Evolutionary conservation across 1,140 invertebrate genomes (phyloP), one percentile per base, ranked within the genome.

Genomic region (Saccostrea cuccullata): DNA sequence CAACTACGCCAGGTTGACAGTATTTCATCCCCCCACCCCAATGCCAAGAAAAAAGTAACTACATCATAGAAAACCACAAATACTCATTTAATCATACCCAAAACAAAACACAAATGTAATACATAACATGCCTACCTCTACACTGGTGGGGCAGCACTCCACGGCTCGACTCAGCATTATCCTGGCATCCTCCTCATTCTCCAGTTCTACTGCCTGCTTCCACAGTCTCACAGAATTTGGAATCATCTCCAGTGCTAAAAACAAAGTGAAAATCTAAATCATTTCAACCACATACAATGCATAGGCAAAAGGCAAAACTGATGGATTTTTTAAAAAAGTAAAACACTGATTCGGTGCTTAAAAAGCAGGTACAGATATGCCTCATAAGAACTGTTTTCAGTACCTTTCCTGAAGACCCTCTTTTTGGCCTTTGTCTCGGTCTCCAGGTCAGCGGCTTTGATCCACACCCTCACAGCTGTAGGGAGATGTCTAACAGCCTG

Each of bases 141-240:
- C 94, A 92, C 95, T 95, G 15, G 94, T 95, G 20, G 95, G 94
- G 95, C 99, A 99, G 95, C 99, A 99, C 94, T 99, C 99, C 0
- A 99, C 99, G 30, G 99, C 99, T 91, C 99, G 96, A 88, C 98
- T 98, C 0, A 99, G 95, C 77, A 99, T 95, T 92, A 99, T 99
- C 55, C 98, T 95, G 0, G 99, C 99, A 95, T 99, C 99, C 95
- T 99, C 99, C 0, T 98, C 98, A 82, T 96, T 95, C 93, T 99
- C 99, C 5, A 99, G 95, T 94, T 99, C 99, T 0, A 99, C 98
- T 0, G 99, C 98, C 0, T 98, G 98, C 95, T 99, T 99, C 99
- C 99, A 99, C 0, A 99, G 95, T 88, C 98, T 96, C 0, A 99
- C 99, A 6, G 99, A 99, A 95, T 99, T 99, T 0, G 99, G 99